Evolutionary conservation across 1,140 invertebrate species (phyloP).

Genomic region (Diabrotica virgifera): DNA sequence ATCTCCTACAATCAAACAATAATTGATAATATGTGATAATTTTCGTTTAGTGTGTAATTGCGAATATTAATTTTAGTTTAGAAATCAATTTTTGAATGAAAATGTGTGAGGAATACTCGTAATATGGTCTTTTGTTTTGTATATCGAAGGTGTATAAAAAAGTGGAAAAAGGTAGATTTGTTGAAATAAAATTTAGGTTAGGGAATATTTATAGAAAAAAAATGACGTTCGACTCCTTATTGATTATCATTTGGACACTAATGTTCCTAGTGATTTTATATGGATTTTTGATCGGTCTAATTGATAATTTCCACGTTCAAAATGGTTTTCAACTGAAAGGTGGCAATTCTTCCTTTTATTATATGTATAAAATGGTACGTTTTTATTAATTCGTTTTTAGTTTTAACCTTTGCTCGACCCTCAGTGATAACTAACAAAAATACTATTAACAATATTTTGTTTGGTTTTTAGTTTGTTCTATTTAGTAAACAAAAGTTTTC

Average conservation of each 20-base stretch:
- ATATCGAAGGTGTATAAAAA: conserved; percentile 5
- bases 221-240: conserved; percentile 9
- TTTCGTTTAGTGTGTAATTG: neutral
- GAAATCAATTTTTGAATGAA: neutral
- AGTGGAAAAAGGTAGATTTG: neutral
- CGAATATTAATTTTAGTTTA: neutral
- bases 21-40: neutral
- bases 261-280: conserved; percentile 21
- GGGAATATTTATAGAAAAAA: conserved; percentile 3
- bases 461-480: neutral
- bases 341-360: conserved; percentile 8
- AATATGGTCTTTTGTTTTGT: conserved; percentile 5
- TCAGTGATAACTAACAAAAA: neutral
- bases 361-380: conserved; percentile 9
- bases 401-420: too few species aligned
- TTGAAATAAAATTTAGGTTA: neutral
- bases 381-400: neutral
- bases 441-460: neutral
- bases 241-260: conserved; percentile 18
- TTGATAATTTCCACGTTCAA: conserved; percentile 8
- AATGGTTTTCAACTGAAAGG: conserved; percentile 13
- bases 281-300: conserved; percentile 22
- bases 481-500: too few species aligned
- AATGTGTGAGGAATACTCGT: neutral
- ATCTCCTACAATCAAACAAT: neutral